Base-by-base conservation (phyloP, 2,888 invertebrate genomes). In the Glomeris marginata region DNA sequence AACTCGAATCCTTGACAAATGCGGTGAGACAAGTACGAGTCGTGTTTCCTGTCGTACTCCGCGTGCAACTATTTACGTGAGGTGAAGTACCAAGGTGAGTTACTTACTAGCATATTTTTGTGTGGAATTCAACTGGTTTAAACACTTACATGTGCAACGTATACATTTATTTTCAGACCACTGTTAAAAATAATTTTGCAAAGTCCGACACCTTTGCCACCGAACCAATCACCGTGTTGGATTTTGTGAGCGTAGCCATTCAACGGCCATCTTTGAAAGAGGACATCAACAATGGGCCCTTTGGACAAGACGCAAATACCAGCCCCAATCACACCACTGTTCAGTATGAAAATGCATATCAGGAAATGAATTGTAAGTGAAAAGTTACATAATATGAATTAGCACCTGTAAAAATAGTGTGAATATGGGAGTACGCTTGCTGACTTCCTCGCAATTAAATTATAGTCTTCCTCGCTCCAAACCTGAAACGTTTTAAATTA, bases 151-250 rank as follows among this genome's bases (percentile, higher is more conserved):
- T 98, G 97, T 56, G 92, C 85, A 58, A 84, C 80, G 67, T 94
- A 97, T 51, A 97, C 71, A 68, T 94, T 84, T 47, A 97, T 72
- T 46, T 72, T 70, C 56, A 78, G 72, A 52, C 81, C 77, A n/a
- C n/a, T n/a, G 52, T 79, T 72, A 42, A 61, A 49, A 58, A 76
- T 73, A 40, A 90, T 74, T 59, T 77, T 76, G 62, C 86, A 87
- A 20, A 91, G 69, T 2, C 87, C 90, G 38, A 91, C 79, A 11
- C 90, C 92, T 73, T 98, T 98, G 3, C 95, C 95, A 37, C 92
- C 95, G 69, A 91, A 97, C 98, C 98, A 98, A 67, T 98, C 98
- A 1, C 91, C 97, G 65, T 97, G 97, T 56, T 88, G 86, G 54
- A 94, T 71, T 70, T 88, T 85, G 70, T 94, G 86, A 41, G 92